phyloP scores from a whole-genome alignment of 2,797 vertebrate genomes.

The Pangasius larnaudii region DNA sequence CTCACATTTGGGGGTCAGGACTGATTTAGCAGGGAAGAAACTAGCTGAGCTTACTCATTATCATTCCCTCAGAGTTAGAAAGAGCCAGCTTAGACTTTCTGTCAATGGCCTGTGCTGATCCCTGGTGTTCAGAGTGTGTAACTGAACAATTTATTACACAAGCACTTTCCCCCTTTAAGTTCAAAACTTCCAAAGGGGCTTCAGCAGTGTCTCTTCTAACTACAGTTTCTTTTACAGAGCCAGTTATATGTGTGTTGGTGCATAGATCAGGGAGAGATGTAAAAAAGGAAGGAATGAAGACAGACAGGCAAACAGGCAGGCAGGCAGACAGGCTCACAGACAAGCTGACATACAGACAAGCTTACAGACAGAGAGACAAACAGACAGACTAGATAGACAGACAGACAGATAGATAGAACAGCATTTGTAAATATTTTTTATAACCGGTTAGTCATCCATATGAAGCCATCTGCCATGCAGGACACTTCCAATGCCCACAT shows the following conservation, averaged over 20 bases:
- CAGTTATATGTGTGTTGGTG: neutral
- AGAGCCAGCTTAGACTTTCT: neutral
- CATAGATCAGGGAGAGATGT: neutral
- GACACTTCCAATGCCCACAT: neutral
- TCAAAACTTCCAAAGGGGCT: neutral
- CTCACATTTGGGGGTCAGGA: neutral
- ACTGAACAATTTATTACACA: slow-evolving; percentile 6
- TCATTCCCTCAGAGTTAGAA: neutral
- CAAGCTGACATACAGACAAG: too few species aligned
- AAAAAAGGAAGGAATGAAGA: neutral
- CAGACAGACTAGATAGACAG: neutral
- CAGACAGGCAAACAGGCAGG: neutral
- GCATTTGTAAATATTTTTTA: neutral
- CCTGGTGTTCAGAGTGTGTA: slow-evolving; percentile 36
- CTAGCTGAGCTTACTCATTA: neutral
- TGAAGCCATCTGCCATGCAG: neutral
- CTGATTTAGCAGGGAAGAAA: neutral
- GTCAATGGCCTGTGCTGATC: slow-evolving; percentile 21
- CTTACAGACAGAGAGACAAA: too few species aligned
- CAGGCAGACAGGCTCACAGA: neutral
- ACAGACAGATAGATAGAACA: neutral
- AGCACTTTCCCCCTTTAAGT: neutral
- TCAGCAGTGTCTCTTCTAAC: neutral
- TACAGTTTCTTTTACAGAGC: neutral
- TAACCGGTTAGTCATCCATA: neutral